phyloP scores from a whole-genome alignment of 2,888 invertebrate species.

The Philereme vetulata region DNA sequence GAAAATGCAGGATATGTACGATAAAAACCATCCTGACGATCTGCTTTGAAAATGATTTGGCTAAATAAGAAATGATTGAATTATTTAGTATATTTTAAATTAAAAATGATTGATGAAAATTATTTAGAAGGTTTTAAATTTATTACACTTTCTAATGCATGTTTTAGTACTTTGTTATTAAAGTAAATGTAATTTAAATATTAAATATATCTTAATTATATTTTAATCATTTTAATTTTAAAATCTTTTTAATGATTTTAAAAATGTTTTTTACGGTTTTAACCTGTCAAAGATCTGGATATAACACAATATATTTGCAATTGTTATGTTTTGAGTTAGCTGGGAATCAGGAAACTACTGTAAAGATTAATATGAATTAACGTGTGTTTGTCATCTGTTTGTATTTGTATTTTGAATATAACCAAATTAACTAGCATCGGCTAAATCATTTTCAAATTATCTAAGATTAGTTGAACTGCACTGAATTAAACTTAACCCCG shows the following conservation, averaged over 20 bases:
- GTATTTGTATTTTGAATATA: slow-evolving; percentile 6
- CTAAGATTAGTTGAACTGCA: slow-evolving; percentile 21
- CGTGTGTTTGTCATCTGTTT: slow-evolving; percentile 3
- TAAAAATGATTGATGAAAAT: too few relatives aligned
- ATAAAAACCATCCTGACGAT: slow-evolving; percentile 68
- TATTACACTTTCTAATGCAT: too few relatives aligned
- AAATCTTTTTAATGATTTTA: background rate
- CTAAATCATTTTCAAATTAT: slow-evolving; percentile 18
- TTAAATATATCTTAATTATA: too few relatives aligned
- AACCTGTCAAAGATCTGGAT: background rate
- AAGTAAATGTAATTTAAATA: too few relatives aligned
- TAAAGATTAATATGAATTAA: background rate
- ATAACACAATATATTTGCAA: too few relatives aligned
- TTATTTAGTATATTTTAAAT: too few relatives aligned
- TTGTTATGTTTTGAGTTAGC: too few relatives aligned
- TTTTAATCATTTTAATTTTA: too few relatives aligned
- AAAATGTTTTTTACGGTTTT: background rate
- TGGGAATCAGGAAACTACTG: too few relatives aligned
- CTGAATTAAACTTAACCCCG: slow-evolving; percentile 38
- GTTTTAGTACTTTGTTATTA: background rate
- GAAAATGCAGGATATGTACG: slow-evolving; percentile 73
- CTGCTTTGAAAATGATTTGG: slow-evolving; percentile 49
- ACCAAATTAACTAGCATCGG: background rate
- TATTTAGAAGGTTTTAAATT: too few relatives aligned
- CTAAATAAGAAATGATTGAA: background rate